Percentiles rank a stretch among this genome's conserved stretches.
These are phyloP conservation scores for Polydrusus cervinus DNA, from an alignment of 2,888 invertebrate species.

Conservation along the genomic window DNA sequence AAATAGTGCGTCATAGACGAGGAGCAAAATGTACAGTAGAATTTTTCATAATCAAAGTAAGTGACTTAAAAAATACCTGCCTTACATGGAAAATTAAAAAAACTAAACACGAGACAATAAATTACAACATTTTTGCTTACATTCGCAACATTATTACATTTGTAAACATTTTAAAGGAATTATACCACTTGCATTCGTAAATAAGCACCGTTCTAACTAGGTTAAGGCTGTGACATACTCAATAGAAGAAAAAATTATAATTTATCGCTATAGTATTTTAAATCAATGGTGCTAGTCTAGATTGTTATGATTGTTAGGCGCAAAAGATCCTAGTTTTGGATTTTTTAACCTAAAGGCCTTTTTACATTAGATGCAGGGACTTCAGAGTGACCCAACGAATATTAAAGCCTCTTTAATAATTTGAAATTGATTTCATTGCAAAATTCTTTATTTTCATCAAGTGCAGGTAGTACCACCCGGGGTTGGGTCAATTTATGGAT, in stretches of 20 bases:
- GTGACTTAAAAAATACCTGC: slow-evolving; percentile 15
- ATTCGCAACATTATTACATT: slow-evolving; percentile 52
- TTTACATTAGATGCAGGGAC: background rate
- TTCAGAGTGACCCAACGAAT: no score
- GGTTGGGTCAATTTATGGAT: no score
- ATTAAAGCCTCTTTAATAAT: no score
- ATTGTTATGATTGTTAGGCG: slow-evolving; percentile 26
- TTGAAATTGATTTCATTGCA: no score
- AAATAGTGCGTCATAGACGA: no score
- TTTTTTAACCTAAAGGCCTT: background rate
- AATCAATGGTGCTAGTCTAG: slow-evolving; percentile 39
- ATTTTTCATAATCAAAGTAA: no score
- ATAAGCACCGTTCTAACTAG: slow-evolving; percentile 48
- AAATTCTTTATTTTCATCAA: no score
- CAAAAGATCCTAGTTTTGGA: slow-evolving; percentile 12
- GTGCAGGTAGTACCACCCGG: no score
- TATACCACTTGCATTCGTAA: slow-evolving; percentile 51
- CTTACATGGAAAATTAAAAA: slow-evolving; percentile 35
- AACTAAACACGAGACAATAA: slow-evolving; percentile 43
- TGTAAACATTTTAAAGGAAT: slow-evolving; percentile 55
- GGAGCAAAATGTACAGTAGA: no score
- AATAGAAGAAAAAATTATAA: slow-evolving; percentile 37
- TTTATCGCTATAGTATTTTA: slow-evolving; percentile 40
- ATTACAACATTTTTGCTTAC: slow-evolving; percentile 54
- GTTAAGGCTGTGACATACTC: slow-evolving; percentile 54